Evolutionary conservation across 2,797 vertebrate genomes (phyloP).

Genomic region (Dendrocincla fuliginosa): DNA sequence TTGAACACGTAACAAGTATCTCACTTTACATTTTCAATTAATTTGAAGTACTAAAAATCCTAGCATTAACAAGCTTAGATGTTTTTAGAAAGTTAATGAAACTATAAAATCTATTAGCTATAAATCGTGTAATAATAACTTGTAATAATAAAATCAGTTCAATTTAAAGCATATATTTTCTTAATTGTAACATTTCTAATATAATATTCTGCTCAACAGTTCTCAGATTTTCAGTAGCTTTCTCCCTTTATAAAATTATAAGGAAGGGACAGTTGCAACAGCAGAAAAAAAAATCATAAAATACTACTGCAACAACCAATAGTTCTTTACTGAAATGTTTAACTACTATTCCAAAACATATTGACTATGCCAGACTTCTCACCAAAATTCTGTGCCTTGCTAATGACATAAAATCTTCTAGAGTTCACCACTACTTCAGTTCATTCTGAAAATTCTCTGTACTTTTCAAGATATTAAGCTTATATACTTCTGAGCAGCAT

Average conservation of each 20-base stretch:
- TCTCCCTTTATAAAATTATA: neutral
- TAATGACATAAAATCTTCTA: neutral
- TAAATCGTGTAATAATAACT: neutral
- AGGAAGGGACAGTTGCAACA: neutral
- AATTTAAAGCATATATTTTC: neutral
- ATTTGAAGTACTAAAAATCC: neutral
- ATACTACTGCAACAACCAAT: accelerated
- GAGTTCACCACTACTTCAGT: neutral
- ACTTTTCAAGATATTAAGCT: neutral
- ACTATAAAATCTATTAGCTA: neutral
- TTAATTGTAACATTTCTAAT: neutral
- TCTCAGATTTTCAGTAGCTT: neutral
- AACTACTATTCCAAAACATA: neutral
- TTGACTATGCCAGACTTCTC: neutral
- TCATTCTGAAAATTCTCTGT: neutral
- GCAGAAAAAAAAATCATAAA: neutral
- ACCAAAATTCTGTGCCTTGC: neutral
- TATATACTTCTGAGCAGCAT: neutral
- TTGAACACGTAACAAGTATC: neutral
- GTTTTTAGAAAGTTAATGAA: neutral
- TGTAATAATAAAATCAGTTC: neutral
- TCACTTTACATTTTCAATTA: neutral
- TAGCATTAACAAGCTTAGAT: neutral
- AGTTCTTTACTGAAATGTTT: neutral
- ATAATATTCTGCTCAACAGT: neutral